Evolutionary conservation across 2,888 invertebrate species (phyloP).

Genomic region (Cerastis leucographa): DNA sequence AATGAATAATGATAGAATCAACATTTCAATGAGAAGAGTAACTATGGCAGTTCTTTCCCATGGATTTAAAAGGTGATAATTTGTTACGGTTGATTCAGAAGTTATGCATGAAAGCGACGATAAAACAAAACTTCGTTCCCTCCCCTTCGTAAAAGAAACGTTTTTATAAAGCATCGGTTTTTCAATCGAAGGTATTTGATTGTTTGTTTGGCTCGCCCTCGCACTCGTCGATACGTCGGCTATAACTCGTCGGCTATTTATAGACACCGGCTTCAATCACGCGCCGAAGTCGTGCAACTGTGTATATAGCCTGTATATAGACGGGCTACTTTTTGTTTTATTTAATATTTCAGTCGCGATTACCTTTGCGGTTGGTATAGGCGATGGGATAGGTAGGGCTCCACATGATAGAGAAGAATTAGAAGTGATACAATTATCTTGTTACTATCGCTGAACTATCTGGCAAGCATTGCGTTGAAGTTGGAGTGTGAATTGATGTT

Average conservation of each 20-base stretch:
- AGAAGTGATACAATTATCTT: slow-evolving; percentile 8
- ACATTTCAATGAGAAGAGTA: background rate
- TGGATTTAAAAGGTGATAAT: background rate
- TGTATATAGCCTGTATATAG: slow-evolving; percentile 64
- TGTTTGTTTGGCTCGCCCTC: slow-evolving; percentile 82
- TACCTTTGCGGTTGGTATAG: slow-evolving; percentile 24
- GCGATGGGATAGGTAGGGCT: slow-evolving; percentile 16
- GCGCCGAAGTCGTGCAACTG: slow-evolving; percentile 68
- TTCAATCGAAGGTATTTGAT: slow-evolving; percentile 67
- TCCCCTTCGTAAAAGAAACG: background rate
- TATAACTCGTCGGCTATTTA: slow-evolving; percentile 73
- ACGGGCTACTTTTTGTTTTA: slow-evolving; percentile 49
- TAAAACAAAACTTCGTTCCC: background rate
- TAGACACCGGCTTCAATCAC: slow-evolving; percentile 70
- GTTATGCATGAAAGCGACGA: background rate
- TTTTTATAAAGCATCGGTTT: slow-evolving; percentile 40
- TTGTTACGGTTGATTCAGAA: background rate
- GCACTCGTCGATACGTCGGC: slow-evolving; percentile 75
- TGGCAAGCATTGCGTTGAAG: slow-evolving; percentile 21
- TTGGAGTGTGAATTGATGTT: slow-evolving; percentile 26
- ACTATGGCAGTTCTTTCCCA: background rate
- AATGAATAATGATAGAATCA: background rate
- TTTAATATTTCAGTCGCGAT: slow-evolving; percentile 49
- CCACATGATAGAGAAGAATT: slow-evolving; percentile 19
- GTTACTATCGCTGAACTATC: slow-evolving; percentile 16